Evolutionary conservation across 2,797 vertebrate genomes (phyloP).

Genomic region (Spinibarbus caldwelli): DNA sequence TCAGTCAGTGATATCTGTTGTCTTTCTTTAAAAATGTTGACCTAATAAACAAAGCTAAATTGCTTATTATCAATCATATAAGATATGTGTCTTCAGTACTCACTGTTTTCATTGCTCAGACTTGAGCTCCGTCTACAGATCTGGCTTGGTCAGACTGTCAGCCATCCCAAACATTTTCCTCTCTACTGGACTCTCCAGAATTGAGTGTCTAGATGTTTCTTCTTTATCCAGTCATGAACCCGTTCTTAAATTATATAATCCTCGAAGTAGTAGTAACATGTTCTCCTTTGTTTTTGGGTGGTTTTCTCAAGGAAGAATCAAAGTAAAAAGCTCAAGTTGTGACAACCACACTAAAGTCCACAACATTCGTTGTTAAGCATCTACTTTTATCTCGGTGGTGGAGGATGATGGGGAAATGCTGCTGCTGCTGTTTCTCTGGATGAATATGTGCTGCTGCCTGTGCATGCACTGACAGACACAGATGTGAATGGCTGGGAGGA

Average conservation of each 20-base stretch:
- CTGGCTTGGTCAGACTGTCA: constrained; percentile 7
- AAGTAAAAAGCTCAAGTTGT: constrained; percentile 18
- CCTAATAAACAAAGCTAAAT: not conserved
- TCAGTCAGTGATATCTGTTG: no score
- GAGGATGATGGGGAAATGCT: constrained; percentile 44
- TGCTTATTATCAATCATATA: not conserved
- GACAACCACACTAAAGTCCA: constrained; percentile 5
- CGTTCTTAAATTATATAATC: constrained; percentile 27
- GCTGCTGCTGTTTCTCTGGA: constrained; percentile 35
- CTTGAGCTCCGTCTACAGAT: constrained; percentile 12
- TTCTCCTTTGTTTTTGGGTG: not conserved
- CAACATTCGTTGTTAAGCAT: not conserved
- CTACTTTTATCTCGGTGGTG: constrained; percentile 9
- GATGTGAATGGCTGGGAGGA: constrained; percentile 70
- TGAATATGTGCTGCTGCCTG: constrained; percentile 34
- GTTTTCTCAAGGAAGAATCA: not conserved
- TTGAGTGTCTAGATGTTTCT: not conserved
- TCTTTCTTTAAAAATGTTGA: not conserved
- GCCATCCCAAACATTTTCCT: constrained; percentile 14
- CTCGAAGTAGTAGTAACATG: not conserved
- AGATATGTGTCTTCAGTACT: constrained; percentile 41
- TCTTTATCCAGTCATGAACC: not conserved
- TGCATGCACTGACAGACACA: constrained; percentile 63
- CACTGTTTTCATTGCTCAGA: constrained; percentile 35
- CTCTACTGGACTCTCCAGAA: not conserved